A percentile compares a stretch with the other conserved stretches of the same genome.
phyloP scores from a whole-genome alignment of 2,797 vertebrate genomes.

The Poecilia wingei region DNA sequence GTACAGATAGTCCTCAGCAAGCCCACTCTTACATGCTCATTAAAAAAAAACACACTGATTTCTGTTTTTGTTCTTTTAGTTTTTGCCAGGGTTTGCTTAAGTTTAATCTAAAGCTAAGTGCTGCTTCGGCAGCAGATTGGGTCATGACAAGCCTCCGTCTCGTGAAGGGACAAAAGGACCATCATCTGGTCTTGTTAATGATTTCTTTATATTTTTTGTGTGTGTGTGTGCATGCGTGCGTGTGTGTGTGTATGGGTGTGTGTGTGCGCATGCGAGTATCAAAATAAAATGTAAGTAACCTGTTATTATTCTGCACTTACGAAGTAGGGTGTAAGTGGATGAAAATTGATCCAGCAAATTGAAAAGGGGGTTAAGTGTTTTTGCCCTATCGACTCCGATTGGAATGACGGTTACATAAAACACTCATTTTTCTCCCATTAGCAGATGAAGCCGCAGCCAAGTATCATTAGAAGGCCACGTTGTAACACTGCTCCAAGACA shows the following conservation, averaged over 20 bases:
- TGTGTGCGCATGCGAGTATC: conserved; percentile 84
- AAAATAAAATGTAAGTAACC: conserved; percentile 94
- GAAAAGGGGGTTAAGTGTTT: conserved; percentile 90
- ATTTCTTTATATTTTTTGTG: conserved; percentile 71
- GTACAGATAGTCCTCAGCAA: conserved; percentile 67
- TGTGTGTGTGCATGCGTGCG: conserved; percentile 60
- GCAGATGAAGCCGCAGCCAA: conserved; percentile 86
- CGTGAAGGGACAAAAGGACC: conserved; percentile 80
- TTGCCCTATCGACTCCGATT: conserved; percentile 89
- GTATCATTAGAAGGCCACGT: conserved; percentile 83
- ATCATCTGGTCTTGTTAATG: conserved; percentile 80
- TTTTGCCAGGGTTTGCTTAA: conserved; percentile 79
- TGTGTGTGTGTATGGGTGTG: conserved; percentile 62
- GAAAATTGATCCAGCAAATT: conserved; percentile 97
- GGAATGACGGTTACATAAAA: conserved; percentile 90
- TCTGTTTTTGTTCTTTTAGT: conserved; percentile 74
- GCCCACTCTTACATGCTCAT: conserved; percentile 41
- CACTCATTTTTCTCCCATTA: conserved; percentile 93
- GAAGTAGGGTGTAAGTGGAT: conserved; percentile 88
- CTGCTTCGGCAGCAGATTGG: conserved; percentile 84
- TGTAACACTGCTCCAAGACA: conserved; percentile 78
- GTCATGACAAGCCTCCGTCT: conserved; percentile 81
- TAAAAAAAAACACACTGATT: conserved; percentile 64
- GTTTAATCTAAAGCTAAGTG: conserved; percentile 90
- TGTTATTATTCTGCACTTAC: conserved; percentile 95